Evolutionary conservation across 2,888 invertebrate species (phyloP), one percentile per base, ranked within the genome.

Genomic region (Hofmannophila pseudospretella): DNA sequence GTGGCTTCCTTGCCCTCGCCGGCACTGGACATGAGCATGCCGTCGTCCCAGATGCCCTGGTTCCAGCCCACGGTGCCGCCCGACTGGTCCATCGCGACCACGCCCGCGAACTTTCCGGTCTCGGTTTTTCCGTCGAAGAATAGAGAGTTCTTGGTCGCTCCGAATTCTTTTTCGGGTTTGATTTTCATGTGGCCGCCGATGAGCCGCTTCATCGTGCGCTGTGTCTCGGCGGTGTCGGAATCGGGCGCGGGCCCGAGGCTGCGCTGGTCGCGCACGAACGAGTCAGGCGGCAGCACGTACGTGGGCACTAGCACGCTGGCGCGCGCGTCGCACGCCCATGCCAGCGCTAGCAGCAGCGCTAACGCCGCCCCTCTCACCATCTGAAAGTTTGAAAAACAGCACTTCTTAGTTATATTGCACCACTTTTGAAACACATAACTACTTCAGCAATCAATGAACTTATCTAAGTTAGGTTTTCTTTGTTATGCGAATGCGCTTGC

Each of bases 151-250:
- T 82, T 85, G n/a, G 69, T 54, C 25, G 69, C 67, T 35, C 80
- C 73, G 45, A 74, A 71, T 34, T 81, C 81, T 66, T 86, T 77
- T 43, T 84, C 74, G 47, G 77, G 62, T 61, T 78, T 75, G 45
- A 85, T 76, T 55, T 85, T 87, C 47, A 92, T 78, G 56, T 93
- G 92, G 31, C 93, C 93, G 26, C 92, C 93, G 52, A 92, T 90
- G 42, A 93, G 79, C 40, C 92, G 88, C 54, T 91, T 90, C 45
- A 92, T 86, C 49, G 90, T 90, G 51, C 90, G 82, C 44, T 89
- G 78, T 11, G 81, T 76, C 44, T 79, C 79, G 37, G 77, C 74
- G 43, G 61, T 48, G 44, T 54, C 64, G 23, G 64, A 55, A 60
- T 84, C 80, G 19, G 70, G 56, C 28, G 73, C 49, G 10, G 61